Evolutionary conservation across 2,797 vertebrate genomes (phyloP).

Genomic region (Cyprinella venusta): DNA sequence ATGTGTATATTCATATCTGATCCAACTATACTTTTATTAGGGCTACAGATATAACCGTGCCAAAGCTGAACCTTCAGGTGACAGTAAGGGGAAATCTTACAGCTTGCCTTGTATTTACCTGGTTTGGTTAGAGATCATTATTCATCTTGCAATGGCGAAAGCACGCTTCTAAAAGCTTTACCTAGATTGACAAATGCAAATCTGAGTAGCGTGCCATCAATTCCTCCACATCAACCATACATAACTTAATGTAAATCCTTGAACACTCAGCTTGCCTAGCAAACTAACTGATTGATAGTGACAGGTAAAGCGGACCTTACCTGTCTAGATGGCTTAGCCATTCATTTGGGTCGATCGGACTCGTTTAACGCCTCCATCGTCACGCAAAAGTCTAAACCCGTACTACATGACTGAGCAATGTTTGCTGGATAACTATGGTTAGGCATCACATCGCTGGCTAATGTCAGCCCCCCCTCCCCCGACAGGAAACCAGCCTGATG

Average conservation of each 20-base stretch:
- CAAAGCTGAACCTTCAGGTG: constrained; percentile 18
- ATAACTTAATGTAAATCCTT: neutral
- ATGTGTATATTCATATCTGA: neutral
- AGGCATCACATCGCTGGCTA: constrained; percentile 50
- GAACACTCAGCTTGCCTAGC: neutral
- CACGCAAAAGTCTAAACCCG: constrained; percentile 37
- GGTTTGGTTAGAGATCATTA: neutral
- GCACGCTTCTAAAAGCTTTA: neutral
- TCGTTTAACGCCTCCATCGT: constrained; percentile 39
- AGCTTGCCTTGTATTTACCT: constrained; percentile 14
- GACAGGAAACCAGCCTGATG: constrained; percentile 55
- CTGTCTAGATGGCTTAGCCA: constrained; percentile 45
- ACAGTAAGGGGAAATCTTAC: neutral
- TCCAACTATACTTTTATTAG: neutral
- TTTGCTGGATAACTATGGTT: constrained; percentile 54
- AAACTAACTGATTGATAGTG: constrained; percentile 24
- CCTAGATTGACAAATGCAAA: neutral
- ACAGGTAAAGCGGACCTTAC: constrained; percentile 43
- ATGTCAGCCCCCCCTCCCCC: constrained; percentile 51
- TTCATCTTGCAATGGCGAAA: neutral
- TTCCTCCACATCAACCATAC: constrained; percentile 6
- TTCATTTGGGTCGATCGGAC: constrained; percentile 36
- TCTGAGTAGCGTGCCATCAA: neutral
- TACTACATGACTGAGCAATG: constrained; percentile 52
- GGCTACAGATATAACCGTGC: neutral